Evolutionary conservation across 2,888 invertebrate genomes (phyloP), one percentile per base, ranked within the genome.

Genomic region (Philereme vetulata): DNA sequence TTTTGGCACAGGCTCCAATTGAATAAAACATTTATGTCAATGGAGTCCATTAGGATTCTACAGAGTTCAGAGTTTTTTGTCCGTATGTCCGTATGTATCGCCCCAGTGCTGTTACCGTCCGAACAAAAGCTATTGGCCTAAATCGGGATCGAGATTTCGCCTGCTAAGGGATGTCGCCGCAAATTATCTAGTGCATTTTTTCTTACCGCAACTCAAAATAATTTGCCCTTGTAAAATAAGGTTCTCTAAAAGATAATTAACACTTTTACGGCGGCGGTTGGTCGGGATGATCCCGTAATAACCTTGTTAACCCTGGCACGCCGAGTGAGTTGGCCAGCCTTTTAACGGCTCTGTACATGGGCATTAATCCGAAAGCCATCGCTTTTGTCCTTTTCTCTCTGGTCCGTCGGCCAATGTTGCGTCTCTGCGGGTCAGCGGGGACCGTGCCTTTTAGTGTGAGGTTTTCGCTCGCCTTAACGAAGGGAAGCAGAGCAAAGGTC

Each of bases 401-500:
- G 65, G 61, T 49, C 66, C 55, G 64, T 71, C 73, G 64, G 62
- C 62, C 64, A 74, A 80, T 82, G 72, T 85, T 86, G 85, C 84
- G 81, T 90, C 80, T 85, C 87, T 75, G 76, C 77, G 87, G 88
- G 88, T 88, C 88, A 84, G 84, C 80, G 81, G 90, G 85, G 88
- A 84, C 80, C 78, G 80, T 87, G 90, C 88, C 91, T 91, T 91
- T 91, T 91, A 91, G 92, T 90, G 91, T 85, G 91, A 90, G 91
- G 90, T 90, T 91, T 91, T 90, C 90, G 85, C 88, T 88, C 87
- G 90, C 90, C 90, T 91, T 93, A 92, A 93, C 92, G 92, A 92
- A 92, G 93, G 92, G 92, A 92, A 91, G 86, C 89, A 82, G 88
- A 86, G 91, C 89, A 92, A 90, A 92, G 92, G 92, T 92, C 93